phyloP scores from a whole-genome alignment of 2,888 invertebrate species.

The Idaea straminata region DNA sequence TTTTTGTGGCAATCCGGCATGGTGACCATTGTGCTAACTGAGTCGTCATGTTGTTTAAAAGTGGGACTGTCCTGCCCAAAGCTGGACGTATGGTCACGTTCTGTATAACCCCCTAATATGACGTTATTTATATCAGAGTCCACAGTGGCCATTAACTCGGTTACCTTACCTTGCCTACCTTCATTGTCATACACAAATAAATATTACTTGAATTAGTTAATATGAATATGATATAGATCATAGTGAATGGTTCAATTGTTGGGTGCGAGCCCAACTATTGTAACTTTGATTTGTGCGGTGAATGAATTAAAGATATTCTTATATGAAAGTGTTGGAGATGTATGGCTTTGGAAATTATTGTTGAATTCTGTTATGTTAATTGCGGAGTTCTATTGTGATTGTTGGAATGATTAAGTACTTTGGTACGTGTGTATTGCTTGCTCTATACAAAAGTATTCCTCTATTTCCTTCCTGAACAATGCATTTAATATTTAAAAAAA shows the following conservation, averaged over 20 bases:
- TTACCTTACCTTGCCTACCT: slow-evolving; percentile 50
- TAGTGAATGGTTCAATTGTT: slow-evolving; percentile 43
- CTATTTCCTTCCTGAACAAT: too few species aligned
- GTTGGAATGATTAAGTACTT: slow-evolving; percentile 9
- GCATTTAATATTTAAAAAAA: too few species aligned
- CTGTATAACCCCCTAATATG: slow-evolving; percentile 63
- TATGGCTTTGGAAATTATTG: background rate
- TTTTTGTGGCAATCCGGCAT: too few species aligned
- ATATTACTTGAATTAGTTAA: slow-evolving; percentile 59
- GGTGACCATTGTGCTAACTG: too few species aligned
- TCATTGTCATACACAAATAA: slow-evolving; percentile 37
- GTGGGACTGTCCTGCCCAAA: too few species aligned
- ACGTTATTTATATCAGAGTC: slow-evolving; percentile 67
- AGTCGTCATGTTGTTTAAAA: too few species aligned
- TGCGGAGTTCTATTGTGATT: background rate
- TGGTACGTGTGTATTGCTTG: too few species aligned
- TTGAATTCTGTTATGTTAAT: background rate
- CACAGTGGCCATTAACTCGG: slow-evolving; percentile 58
- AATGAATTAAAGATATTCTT: background rate
- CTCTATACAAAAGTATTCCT: too few species aligned
- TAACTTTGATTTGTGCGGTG: background rate
- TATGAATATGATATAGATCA: slow-evolving; percentile 48
- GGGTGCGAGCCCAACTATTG: slow-evolving; percentile 29
- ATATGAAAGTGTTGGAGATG: background rate
- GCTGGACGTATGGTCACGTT: slow-evolving; percentile 13